phyloP scores from a whole-genome alignment of 2,113 vertebrate species.

The Campylomormyrus tamandua region DNA sequence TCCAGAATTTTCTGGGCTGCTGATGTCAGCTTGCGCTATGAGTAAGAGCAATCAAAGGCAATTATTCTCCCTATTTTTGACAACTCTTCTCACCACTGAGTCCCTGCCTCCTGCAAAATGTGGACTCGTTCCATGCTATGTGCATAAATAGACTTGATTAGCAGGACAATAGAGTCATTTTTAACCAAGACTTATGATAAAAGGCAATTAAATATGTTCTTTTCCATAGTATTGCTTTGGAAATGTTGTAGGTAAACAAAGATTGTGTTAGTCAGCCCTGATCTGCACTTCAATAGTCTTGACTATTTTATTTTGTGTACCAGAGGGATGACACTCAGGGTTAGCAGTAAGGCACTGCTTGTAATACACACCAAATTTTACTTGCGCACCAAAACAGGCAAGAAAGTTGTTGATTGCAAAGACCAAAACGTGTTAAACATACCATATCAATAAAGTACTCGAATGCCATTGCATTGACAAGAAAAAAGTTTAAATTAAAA shows the following conservation, averaged over 20 bases:
- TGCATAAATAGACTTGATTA: neutral
- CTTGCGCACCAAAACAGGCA: neutral
- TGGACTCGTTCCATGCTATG: neutral
- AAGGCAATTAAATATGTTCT: neutral
- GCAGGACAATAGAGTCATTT: neutral
- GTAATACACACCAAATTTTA: neutral
- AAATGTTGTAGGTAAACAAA: neutral
- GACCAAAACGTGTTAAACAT: no score
- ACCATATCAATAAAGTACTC: no score
- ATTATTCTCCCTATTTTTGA: neutral
- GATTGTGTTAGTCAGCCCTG: neutral
- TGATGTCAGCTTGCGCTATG: neutral
- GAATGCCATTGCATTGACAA: no score
- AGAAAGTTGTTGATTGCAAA: no score
- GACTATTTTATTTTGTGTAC: neutral
- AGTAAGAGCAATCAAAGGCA: constrained; percentile 6
- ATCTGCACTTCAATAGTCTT: neutral
- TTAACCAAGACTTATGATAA: neutral
- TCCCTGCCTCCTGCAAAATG: neutral
- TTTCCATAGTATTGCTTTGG: neutral
- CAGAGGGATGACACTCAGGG: neutral
- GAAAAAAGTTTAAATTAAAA: no score
- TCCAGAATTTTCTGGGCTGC: neutral
- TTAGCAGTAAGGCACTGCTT: neutral
- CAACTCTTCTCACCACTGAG: neutral